A percentile compares a stretch with the other conserved stretches of the same genome.
phyloP scores from a whole-genome alignment of 2,113 vertebrate species.

The Pan paniscus region DNA sequence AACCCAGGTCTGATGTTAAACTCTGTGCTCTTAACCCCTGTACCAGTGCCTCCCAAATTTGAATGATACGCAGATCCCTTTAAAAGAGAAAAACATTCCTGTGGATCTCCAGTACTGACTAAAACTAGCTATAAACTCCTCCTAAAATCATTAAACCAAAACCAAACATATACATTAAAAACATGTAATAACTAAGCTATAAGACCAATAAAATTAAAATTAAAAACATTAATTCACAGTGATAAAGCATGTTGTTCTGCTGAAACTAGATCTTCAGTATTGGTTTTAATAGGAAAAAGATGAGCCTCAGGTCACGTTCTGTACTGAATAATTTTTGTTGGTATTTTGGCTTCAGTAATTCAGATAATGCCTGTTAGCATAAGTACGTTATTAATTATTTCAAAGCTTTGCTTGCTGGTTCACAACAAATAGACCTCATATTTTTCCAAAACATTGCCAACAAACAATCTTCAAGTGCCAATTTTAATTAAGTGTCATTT shows the following conservation, averaged over 20 bases:
- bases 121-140: background rate
- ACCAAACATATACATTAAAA: conserved; percentile 36
- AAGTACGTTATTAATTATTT: conserved; percentile 64
- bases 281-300: conserved; percentile 52
- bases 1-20: background rate
- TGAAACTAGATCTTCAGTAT: background rate
- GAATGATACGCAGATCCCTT: background rate
- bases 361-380: conserved; percentile 61
- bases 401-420: conserved; percentile 52
- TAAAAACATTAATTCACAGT: conserved; percentile 45
- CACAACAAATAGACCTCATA: conserved; percentile 49
- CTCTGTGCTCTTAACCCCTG: background rate
- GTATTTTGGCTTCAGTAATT: conserved; percentile 62
- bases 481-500: conserved; percentile 61
- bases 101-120: background rate
- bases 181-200: conserved; percentile 40
- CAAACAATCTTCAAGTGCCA: conserved; percentile 55
- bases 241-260: background rate
- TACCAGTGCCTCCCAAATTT: background rate
- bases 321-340: background rate
- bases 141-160: conserved; percentile 44
- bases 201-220: conserved; percentile 53
- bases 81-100: background rate
- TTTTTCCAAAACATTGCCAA: conserved; percentile 37
- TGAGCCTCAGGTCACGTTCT: conserved; percentile 41